Evolutionary conservation across 92 coral and sea anemone genomes (phyloP).

Genomic region (Muricea muricata): DNA sequence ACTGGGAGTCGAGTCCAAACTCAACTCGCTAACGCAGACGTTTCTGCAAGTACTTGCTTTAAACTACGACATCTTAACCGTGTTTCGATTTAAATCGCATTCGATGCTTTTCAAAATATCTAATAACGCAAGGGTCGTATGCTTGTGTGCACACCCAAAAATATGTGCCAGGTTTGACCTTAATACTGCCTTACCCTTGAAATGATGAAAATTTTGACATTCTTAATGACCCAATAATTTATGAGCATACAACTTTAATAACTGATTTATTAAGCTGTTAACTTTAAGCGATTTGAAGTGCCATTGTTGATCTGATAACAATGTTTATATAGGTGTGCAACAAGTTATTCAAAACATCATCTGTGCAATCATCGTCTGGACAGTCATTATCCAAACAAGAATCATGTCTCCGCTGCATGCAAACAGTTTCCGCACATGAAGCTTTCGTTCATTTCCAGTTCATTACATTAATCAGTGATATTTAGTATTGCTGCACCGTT

Average conservation of each 20-base stretch:
- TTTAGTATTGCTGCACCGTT: too few relatives aligned
- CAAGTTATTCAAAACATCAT: constrained; percentile 4
- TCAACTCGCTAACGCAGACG: too few relatives aligned
- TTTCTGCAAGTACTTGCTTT: too few relatives aligned
- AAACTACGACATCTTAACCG: too few relatives aligned
- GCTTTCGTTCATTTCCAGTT: too few relatives aligned
- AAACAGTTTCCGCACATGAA: background rate
- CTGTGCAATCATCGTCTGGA: background rate
- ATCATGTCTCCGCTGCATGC: background rate
- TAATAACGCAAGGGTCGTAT: background rate
- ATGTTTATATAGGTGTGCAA: constrained; percentile 11
- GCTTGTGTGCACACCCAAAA: constrained; percentile 43
- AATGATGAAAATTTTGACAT: constrained; percentile 72
- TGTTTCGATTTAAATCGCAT: too few relatives aligned
- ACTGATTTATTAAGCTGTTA: too few relatives aligned
- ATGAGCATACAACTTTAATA: background rate
- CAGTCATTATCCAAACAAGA: background rate
- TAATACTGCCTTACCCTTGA: background rate
- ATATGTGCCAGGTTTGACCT: constrained; percentile 8
- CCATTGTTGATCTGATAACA: background rate
- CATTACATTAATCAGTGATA: too few relatives aligned
- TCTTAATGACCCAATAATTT: constrained; percentile 72
- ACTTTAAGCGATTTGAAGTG: too few relatives aligned
- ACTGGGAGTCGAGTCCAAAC: too few relatives aligned
- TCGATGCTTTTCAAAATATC: background rate